phyloP scores from a whole-genome alignment of 2,888 invertebrate genomes.

The Oscheius onirici region DNA sequence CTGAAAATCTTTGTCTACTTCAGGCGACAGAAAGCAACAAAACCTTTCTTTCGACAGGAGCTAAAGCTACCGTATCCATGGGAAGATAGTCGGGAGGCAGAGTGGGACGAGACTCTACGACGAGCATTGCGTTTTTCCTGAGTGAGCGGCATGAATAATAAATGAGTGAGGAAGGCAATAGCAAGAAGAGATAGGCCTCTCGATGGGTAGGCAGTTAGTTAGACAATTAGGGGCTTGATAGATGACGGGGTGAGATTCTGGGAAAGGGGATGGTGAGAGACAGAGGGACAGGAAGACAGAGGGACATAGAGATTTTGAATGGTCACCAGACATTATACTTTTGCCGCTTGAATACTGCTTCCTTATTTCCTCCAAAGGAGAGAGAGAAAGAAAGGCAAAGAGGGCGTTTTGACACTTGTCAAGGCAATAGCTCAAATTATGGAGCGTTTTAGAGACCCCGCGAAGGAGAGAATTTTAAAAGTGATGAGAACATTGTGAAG shows the following conservation, averaged over 20 bases:
- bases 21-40: not conserved
- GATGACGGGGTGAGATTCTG: not conserved
- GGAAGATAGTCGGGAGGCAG: not conserved
- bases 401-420: not conserved
- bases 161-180: conserved; percentile 21
- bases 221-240: conserved; percentile 10
- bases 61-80: conserved; percentile 25
- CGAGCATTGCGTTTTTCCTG: conserved; percentile 29
- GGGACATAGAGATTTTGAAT: not conserved
- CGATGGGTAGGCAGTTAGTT: conserved; percentile 15
- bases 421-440: too few relatives aligned
- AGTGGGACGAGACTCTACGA: conserved; percentile 14
- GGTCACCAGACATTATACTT: not conserved
- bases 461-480: too few relatives aligned
- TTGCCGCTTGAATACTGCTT: too few relatives aligned
- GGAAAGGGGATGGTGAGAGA: conserved; percentile 19
- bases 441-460: too few relatives aligned
- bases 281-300: too few relatives aligned
- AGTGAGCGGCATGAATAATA: conserved; percentile 27
- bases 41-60: conserved; percentile 7
- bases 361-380: too few relatives aligned
- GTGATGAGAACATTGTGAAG: too few relatives aligned
- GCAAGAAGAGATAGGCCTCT: not conserved
- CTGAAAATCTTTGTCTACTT: not conserved
- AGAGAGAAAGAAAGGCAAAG: not conserved